A percentile compares a stretch with the other conserved stretches of the same genome.
phyloP scores from a whole-genome alignment of 1,140 invertebrate species.

The Heliothis subflexa region DNA sequence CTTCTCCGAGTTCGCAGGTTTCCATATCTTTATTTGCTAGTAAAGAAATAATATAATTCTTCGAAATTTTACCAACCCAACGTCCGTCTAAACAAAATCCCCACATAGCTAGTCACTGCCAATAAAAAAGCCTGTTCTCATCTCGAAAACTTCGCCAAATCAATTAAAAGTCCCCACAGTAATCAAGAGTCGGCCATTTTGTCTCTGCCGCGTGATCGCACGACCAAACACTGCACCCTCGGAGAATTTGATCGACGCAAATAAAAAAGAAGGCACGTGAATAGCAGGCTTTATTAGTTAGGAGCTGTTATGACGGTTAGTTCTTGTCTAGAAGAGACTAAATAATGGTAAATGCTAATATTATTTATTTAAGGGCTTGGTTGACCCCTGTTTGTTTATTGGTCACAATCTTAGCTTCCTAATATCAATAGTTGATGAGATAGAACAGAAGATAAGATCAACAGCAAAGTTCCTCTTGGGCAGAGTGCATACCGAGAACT shows the following conservation, averaged over 20 bases:
- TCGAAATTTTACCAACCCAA: neutral
- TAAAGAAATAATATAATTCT: neutral
- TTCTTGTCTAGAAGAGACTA: conserved; percentile 3
- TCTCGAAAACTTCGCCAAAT: conserved; percentile 42
- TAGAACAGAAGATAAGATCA: too few species aligned
- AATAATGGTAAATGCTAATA: neutral
- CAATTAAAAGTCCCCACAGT: conserved; percentile 43
- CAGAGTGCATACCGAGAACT: too few species aligned
- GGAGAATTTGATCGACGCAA: conserved; percentile 63
- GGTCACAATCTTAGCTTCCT: too few species aligned
- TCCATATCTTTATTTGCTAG: too few species aligned
- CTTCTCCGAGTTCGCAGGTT: too few species aligned
- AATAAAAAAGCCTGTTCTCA: neutral
- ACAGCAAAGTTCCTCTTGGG: too few species aligned
- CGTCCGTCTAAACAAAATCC: too few species aligned
- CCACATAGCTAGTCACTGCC: neutral
- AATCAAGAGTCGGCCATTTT: conserved; percentile 58
- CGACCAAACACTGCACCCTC: conserved; percentile 57
- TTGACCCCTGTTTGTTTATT: too few species aligned
- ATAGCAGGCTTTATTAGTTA: conserved; percentile 63
- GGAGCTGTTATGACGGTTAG: neutral
- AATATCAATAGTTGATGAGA: too few species aligned
- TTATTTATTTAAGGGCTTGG: too few species aligned
- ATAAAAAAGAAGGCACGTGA: conserved; percentile 62
- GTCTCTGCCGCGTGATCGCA: conserved; percentile 55